Conservation (phyloP, 2,797 vertebrate species). For the Carapus acus region DNA sequence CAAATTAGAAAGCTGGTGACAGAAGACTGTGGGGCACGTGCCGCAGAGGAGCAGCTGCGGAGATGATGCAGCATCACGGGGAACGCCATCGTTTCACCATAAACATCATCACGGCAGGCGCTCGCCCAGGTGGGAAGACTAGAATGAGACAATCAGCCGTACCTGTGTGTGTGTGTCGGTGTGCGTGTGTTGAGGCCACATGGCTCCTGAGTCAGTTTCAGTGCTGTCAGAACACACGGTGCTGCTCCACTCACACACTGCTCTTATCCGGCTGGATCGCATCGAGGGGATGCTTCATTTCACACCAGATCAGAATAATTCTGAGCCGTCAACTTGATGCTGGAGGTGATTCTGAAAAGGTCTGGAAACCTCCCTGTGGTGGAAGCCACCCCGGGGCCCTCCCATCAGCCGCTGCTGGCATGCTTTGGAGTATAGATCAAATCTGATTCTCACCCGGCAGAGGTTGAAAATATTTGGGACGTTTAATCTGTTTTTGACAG, state of each 20-base stretch:
- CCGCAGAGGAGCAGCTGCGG: slow-evolving; percentile 37
- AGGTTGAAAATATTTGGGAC: neutral
- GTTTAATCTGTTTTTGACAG: neutral
- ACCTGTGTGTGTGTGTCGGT: neutral
- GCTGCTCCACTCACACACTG: too few species aligned
- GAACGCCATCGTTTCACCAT: slow-evolving; percentile 13
- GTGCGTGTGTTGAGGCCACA: too few species aligned
- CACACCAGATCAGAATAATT: too few species aligned
- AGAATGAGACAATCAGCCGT: neutral
- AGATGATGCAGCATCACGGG: slow-evolving; percentile 6
- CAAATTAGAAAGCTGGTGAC: slow-evolving; percentile 44
- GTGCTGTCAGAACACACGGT: too few species aligned
- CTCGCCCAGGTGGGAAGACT: neutral
- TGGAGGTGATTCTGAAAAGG: too few species aligned
- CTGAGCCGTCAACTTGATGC: too few species aligned
- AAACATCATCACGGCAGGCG: slow-evolving; percentile 2
- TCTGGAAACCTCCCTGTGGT: too few species aligned
- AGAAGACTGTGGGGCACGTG: slow-evolving; percentile 42
- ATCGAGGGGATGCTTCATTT: too few species aligned
- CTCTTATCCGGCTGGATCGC: too few species aligned
- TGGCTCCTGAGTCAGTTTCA: neutral
- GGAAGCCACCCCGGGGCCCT: too few species aligned
- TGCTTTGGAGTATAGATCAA: neutral
- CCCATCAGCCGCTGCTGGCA: neutral
- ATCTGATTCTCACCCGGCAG: neutral